Conservation (phyloP, 2,888 invertebrate genomes). For the Caenorhabditis sp. region DNA sequence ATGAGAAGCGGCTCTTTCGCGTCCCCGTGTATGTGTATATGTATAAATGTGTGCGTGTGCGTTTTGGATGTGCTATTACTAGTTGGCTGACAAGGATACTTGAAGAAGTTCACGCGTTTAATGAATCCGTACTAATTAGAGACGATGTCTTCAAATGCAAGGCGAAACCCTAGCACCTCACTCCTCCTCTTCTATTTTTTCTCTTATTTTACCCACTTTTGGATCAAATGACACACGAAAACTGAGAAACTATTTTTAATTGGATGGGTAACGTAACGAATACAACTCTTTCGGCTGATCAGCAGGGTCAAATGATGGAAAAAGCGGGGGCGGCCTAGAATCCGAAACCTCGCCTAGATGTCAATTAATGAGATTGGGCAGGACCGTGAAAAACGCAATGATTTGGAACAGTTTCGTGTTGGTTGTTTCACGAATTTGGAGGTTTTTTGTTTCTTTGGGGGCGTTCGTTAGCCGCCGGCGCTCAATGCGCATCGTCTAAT, state of each 20-base stretch:
- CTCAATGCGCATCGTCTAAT: constrained; percentile 35
- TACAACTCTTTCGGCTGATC: constrained; percentile 9
- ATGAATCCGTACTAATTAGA: constrained; percentile 64
- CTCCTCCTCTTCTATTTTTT: constrained; percentile 1
- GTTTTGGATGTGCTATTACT: constrained; percentile 29
- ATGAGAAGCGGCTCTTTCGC: constrained; percentile 88
- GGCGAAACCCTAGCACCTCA: background rate
- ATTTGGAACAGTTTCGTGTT: constrained; percentile 40
- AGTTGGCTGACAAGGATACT: constrained; percentile 39
- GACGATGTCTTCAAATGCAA: constrained; percentile 24
- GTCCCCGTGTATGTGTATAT: constrained; percentile 43
- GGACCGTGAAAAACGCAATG: constrained; percentile 27
- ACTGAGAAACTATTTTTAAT: constrained; percentile 56
- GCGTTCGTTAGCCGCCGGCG: constrained; percentile 16
- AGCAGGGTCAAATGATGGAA: background rate
- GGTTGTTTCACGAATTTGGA: constrained; percentile 22
- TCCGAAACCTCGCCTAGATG: background rate
- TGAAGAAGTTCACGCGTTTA: constrained; percentile 47
- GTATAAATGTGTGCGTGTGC: constrained; percentile 49
- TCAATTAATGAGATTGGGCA: constrained; percentile 39
- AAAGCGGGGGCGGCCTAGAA: background rate
- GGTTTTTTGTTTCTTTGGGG: no score
- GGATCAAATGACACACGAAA: constrained; percentile 55
- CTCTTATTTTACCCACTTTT: constrained; percentile 35
- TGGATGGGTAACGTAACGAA: constrained; percentile 32